A percentile compares a stretch with the other conserved stretches of the same genome.
Conservation (phyloP, 2,113 vertebrate species). For the Urocitellus parryii region DNA sequence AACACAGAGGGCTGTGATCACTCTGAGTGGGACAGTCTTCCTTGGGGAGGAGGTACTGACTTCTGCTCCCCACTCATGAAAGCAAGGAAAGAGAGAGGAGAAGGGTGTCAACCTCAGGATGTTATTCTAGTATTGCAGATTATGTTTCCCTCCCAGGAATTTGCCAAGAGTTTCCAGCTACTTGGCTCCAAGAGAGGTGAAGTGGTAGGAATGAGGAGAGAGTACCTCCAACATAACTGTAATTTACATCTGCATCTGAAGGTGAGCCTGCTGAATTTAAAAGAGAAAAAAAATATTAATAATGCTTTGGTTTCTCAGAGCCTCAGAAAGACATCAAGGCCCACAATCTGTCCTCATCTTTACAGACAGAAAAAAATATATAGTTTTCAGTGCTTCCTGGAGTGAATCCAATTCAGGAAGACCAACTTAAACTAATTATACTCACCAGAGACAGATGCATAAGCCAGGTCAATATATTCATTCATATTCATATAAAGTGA, state of each 20-base stretch:
- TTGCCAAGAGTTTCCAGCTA: background rate
- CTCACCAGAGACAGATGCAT: background rate
- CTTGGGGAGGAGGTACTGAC: background rate
- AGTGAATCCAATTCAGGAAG: slow-evolving; percentile 19
- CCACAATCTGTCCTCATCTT: slow-evolving; percentile 15
- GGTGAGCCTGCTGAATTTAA: background rate
- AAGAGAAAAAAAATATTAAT: slow-evolving; percentile 45
- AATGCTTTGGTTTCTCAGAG: slow-evolving; percentile 17
- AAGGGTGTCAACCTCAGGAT: background rate
- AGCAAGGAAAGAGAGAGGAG: background rate
- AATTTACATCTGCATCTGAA: background rate
- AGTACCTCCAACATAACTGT: background rate
- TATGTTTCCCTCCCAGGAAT: background rate
- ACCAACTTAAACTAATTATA: slow-evolving; percentile 40
- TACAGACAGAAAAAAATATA: background rate
- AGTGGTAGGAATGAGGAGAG: background rate
- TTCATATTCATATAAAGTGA: slow-evolving; percentile 34
- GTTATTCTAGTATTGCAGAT: background rate
- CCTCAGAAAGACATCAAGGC: background rate
- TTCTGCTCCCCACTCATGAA: background rate
- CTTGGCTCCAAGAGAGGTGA: background rate
- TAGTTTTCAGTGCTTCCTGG: slow-evolving; percentile 8
- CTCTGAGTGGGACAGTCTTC: background rate
- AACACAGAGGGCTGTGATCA: background rate
- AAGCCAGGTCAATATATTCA: background rate